These are phyloP conservation scores for Sardinella longiceps DNA, from an alignment of 2,797 vertebrate species.

Conservation along the genomic window DNA sequence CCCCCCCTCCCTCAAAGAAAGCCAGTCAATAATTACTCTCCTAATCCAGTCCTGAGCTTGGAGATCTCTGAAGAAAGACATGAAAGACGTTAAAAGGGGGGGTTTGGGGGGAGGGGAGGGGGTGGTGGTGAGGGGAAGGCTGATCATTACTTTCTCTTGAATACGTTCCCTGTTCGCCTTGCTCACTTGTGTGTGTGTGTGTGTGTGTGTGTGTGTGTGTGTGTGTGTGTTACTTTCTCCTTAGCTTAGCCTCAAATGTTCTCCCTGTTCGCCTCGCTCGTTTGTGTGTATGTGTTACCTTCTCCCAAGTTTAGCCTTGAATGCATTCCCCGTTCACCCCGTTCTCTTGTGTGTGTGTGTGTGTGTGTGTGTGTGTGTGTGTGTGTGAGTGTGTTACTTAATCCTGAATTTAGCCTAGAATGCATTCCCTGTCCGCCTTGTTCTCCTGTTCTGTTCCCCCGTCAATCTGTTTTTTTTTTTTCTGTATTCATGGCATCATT, in stretches of 20 bases:
- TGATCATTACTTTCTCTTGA: constrained; percentile 51
- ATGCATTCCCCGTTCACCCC: constrained; percentile 32
- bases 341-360: neutral
- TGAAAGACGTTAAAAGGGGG: constrained; percentile 56
- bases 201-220: too few relatives aligned
- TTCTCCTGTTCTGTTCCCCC: neutral
- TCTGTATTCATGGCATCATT: constrained; percentile 32
- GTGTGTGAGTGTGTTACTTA: too few relatives aligned
- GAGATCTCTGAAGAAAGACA: constrained; percentile 52
- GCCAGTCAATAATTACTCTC: constrained; percentile 64
- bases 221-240: too few relatives aligned
- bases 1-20: constrained; percentile 52
- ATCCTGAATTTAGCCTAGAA: constrained; percentile 48
- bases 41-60: constrained; percentile 59
- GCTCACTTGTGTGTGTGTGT: too few relatives aligned
- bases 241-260: too few relatives aligned
- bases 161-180: constrained; percentile 32
- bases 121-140: constrained; percentile 47
- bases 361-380: too few relatives aligned
- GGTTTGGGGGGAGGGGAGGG: constrained; percentile 46
- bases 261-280: too few relatives aligned
- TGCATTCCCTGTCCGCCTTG: constrained; percentile 33
- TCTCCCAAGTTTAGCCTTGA: constrained; percentile 46
- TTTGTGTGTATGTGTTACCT: too few relatives aligned
- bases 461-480: neutral